Evolutionary conservation across 2,888 invertebrate genomes (phyloP).

Genomic region (Calameuta pallipes): DNA sequence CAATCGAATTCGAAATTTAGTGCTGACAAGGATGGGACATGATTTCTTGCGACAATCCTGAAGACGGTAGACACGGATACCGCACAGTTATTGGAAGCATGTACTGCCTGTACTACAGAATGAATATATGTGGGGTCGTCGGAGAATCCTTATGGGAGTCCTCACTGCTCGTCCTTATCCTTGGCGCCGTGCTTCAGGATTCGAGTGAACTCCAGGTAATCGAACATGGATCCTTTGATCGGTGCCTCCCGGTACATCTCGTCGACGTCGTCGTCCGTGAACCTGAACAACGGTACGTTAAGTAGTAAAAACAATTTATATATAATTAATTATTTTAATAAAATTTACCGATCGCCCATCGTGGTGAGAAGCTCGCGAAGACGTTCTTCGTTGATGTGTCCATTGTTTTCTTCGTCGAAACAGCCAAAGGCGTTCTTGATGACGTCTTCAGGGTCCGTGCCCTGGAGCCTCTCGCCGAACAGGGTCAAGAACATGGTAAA

Average conservation of each 20-base stretch:
- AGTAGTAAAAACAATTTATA: neutral
- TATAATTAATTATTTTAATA: constrained; percentile 38
- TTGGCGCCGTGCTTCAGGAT: constrained; percentile 99
- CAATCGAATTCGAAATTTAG: neutral
- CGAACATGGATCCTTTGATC: constrained; percentile 92
- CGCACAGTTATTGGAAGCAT: neutral
- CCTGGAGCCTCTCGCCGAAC: constrained; percentile 97
- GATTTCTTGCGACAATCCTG: neutral
- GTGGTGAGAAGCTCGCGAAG: constrained; percentile 94
- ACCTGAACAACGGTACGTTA: constrained; percentile 55
- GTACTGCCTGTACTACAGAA: constrained; percentile 4
- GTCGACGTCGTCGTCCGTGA: constrained; percentile 97
- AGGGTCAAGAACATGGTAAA: constrained; percentile 99
- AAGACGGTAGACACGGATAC: neutral
- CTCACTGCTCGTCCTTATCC: constrained; percentile 93
- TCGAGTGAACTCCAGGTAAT: constrained; percentile 98
- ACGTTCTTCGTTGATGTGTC: constrained; percentile 92
- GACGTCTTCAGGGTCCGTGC: constrained; percentile 98
- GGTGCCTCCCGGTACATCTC: constrained; percentile 99
- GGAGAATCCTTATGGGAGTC: neutral
- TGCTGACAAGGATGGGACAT: neutral
- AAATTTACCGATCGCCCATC: constrained; percentile 89
- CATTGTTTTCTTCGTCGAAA: constrained; percentile 97
- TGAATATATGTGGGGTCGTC: neutral
- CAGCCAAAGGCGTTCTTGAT: constrained; percentile 99